These are phyloP conservation scores for Gnathochromis pfefferi DNA, from an alignment of 2,113 vertebrate species.

Conservation along the genomic window DNA sequence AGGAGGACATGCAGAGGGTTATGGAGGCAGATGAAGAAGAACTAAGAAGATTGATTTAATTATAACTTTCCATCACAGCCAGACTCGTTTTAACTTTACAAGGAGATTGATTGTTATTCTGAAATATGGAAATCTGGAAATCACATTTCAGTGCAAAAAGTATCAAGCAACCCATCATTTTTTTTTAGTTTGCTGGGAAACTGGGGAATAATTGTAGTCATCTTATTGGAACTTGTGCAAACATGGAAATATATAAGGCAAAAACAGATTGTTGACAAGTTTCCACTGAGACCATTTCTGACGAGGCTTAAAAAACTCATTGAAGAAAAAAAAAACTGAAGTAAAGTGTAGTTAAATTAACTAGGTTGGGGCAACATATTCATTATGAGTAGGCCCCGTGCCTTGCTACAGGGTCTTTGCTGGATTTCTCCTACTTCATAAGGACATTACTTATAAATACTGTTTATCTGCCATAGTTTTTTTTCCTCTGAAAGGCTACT, in stretches of 20 bases:
- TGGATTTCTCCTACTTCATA: neutral
- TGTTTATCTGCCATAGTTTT: neutral
- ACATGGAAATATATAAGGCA: neutral
- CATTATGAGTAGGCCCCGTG: neutral
- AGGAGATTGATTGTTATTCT: neutral
- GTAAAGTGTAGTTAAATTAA: neutral
- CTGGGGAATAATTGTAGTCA: neutral
- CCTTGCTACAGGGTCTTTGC: neutral
- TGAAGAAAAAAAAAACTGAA: neutral
- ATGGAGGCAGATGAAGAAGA: neutral
- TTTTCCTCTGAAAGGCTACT: neutral
- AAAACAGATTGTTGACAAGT: neutral
- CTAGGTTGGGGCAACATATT: neutral
- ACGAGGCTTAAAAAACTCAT: neutral
- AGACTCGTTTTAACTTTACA: neutral
- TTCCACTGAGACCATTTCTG: neutral
- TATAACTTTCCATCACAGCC: neutral
- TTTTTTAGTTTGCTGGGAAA: neutral
- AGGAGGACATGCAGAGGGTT: neutral
- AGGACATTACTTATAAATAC: neutral
- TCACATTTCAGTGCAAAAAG: neutral
- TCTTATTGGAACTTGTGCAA: neutral
- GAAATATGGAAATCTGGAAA: neutral
- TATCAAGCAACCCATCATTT: neutral
- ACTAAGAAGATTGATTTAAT: neutral